Base-by-base conservation (phyloP, 2,888 invertebrate species). In the Cacoxenus indagator region DNA sequence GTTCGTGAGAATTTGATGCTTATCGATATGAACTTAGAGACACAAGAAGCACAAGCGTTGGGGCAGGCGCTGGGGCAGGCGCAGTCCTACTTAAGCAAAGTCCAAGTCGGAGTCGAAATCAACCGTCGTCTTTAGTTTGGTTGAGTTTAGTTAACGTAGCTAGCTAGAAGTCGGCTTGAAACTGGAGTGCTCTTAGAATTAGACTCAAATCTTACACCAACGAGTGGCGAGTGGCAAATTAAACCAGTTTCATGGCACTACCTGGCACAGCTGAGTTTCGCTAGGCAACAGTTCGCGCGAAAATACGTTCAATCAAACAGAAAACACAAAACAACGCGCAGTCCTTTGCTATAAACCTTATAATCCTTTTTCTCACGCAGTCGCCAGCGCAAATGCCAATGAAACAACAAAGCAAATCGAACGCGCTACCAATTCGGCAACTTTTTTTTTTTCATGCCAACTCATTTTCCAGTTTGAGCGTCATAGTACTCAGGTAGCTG, bases 1-100 rank as follows among this genome's bases (percentile, higher is more conserved):
- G 84, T 85, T 85, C 86, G 85, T 86, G 86, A 86, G 86, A 86
- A 85, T 84, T 81, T 76, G 85, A 85, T 85, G 84, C 82, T 86
- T 86, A 86, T 86, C 86, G 83, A 74, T 71, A 74, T 76, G 71
- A 66, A 73, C 59, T 74, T 77, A 70, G 71, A 74, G 70, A 71
- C 70, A 70, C 59, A 46, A 43, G 67, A 22, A 51, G 43, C 26
- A 22, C 51, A 22, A 22, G 9, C 19, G 22, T 22, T 43, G 11
- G 45, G 14, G 11, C 26, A 17, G 5, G 14, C n/a, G 26, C 57
- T 6, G n/a, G 45, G 17, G 62, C 62, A 19, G 27, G 31, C 31
- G 37, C 37, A 37, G 43, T 5, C 29, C 17, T 26, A 43, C 43
- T n/a, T 14, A 43, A 43, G 19, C 48, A 17, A 17, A 48, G 51